Conservation (phyloP, 2,888 invertebrate genomes). For the Spodoptera exigua region DNA sequence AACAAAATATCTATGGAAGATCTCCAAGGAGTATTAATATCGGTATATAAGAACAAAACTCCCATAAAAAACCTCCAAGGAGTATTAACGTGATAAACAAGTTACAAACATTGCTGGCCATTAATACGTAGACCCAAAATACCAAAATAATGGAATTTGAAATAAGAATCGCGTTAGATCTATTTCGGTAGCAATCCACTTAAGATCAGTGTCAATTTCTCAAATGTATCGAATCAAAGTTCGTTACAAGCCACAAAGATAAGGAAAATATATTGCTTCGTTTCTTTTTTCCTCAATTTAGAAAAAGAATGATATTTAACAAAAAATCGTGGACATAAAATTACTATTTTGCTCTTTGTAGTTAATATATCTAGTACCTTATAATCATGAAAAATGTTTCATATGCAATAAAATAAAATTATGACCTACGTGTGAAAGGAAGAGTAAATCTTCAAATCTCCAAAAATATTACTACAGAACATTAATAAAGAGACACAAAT, state of each 20-base stretch:
- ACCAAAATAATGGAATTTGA: slow-evolving; percentile 15
- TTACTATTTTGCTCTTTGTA: too few species aligned
- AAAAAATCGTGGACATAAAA: background rate
- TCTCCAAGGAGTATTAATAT: too few species aligned
- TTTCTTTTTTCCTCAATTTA: slow-evolving; percentile 42
- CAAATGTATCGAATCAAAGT: slow-evolving; percentile 22
- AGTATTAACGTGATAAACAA: slow-evolving; percentile 1
- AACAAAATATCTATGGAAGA: too few species aligned
- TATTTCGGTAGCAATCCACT: slow-evolving; percentile 28
- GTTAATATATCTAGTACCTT: too few species aligned
- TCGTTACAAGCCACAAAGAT: slow-evolving; percentile 11
- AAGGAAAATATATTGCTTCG: slow-evolving; percentile 24
- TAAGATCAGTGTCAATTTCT: slow-evolving; percentile 26
- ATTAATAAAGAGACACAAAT: slow-evolving; percentile 2
- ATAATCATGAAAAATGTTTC: slow-evolving; percentile 4
- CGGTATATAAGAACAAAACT: too few species aligned
- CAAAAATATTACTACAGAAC: background rate
- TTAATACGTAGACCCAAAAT: background rate
- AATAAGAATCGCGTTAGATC: slow-evolving; percentile 2
- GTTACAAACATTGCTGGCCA: background rate
- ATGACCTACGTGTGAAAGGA: background rate
- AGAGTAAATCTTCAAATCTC: background rate
- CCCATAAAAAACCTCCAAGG: too few species aligned
- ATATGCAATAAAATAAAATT: slow-evolving; percentile 9
- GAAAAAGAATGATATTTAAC: slow-evolving; percentile 8